phyloP scores from a whole-genome alignment of 2,888 invertebrate species.

The Ariolimax columbianus region DNA sequence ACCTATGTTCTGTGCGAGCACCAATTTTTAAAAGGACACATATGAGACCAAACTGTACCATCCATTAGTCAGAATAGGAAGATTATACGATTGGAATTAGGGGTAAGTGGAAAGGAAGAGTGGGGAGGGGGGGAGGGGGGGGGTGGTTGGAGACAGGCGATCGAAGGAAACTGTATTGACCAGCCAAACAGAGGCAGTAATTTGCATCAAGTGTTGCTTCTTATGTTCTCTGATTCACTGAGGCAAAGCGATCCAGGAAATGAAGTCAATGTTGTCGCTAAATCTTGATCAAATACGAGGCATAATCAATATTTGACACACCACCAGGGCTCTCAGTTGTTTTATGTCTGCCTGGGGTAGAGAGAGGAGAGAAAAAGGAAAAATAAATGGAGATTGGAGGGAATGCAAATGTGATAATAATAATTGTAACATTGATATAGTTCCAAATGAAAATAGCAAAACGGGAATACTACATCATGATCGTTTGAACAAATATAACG shows the following conservation, averaged over 20 bases:
- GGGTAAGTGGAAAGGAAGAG: too few species aligned
- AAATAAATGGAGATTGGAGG: background rate
- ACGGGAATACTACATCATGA: too few species aligned
- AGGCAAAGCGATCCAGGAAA: background rate
- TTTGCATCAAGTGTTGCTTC: background rate
- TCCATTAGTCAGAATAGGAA: too few species aligned
- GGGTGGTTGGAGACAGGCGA: background rate
- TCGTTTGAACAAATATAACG: too few species aligned
- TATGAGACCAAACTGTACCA: too few species aligned
- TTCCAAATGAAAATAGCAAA: background rate
- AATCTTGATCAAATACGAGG: background rate
- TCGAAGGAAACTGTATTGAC: background rate
- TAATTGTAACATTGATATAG: background rate
- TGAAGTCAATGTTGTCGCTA: constrained; percentile 1
- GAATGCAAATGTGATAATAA: background rate
- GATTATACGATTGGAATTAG: too few species aligned
- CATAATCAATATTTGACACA: background rate
- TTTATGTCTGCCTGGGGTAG: background rate
- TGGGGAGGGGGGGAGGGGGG: too few species aligned
- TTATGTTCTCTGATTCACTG: background rate
- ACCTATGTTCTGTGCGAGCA: too few species aligned
- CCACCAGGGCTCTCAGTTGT: background rate
- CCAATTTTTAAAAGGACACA: too few species aligned
- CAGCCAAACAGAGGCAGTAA: background rate
- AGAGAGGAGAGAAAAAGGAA: background rate